A percentile compares a stretch with the other conserved stretches of the same genome.
phyloP scores from a whole-genome alignment of 2,113 vertebrate species.

The Tor tambroides region DNA sequence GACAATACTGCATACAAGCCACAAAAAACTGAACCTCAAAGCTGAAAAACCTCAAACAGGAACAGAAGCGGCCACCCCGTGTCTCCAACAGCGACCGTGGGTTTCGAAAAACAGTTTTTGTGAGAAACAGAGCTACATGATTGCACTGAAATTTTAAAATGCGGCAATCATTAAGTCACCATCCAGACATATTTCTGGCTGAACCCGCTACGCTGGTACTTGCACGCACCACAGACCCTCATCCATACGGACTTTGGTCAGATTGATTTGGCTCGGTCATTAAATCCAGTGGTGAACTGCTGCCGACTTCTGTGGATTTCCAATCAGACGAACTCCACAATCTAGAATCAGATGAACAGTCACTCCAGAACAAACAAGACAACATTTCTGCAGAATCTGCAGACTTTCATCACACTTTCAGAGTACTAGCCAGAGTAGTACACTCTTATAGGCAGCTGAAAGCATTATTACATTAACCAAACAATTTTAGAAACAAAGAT shows the following conservation, averaged over 20 bases:
- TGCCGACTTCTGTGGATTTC: not conserved
- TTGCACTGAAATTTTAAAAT: constrained; percentile 66
- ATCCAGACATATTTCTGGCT: constrained; percentile 48
- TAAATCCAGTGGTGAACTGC: not conserved
- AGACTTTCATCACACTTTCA: not conserved
- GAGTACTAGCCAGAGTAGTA: not conserved
- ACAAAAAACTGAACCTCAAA: constrained; percentile 40
- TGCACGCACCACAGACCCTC: not conserved
- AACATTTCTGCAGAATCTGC: not conserved
- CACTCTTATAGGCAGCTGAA: not conserved
- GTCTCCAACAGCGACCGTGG: constrained; percentile 49
- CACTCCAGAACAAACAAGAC: not conserved
- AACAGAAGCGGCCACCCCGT: constrained; percentile 28
- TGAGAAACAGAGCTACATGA: constrained; percentile 61
- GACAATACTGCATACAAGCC: constrained; percentile 43
- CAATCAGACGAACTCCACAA: constrained; percentile 11
- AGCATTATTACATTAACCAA: not conserved
- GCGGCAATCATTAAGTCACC: constrained; percentile 56
- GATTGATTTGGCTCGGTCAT: not conserved
- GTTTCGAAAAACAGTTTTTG: constrained; percentile 43
- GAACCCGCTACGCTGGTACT: constrained; percentile 23
- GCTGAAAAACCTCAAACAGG: constrained; percentile 24
- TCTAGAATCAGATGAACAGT: not conserved
- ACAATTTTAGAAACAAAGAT: not conserved
- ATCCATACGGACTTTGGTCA: constrained; percentile 4